Conservation (phyloP, 2,888 invertebrate genomes). For the Melieria omissa region DNA sequence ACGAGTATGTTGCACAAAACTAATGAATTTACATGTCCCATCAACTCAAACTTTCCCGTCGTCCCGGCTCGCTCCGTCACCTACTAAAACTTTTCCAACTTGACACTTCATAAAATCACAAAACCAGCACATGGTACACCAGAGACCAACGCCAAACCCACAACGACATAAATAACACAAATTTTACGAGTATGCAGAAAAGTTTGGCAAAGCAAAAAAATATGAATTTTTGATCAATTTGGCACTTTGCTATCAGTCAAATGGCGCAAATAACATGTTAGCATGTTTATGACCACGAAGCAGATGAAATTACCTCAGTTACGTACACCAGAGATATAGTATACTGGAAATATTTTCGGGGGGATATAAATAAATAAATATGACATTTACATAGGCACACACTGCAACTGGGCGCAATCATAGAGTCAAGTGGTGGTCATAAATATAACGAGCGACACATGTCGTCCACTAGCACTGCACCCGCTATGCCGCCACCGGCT, state of each 20-base stretch:
- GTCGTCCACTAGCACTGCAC: constrained; percentile 35
- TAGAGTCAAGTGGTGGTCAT: constrained; percentile 52
- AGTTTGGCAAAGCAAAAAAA: too few relatives aligned
- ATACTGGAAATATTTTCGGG: not conserved
- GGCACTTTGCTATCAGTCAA: constrained; percentile 52
- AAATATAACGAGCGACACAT: constrained; percentile 53
- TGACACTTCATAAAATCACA: constrained; percentile 24
- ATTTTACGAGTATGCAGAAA: too few relatives aligned
- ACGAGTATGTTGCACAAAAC: too few relatives aligned
- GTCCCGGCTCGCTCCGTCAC: too few relatives aligned
- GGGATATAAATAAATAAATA: not conserved
- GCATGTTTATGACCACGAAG: constrained; percentile 47
- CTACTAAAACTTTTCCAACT: constrained; percentile 21
- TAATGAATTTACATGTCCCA: too few relatives aligned
- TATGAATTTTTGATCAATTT: constrained; percentile 47
- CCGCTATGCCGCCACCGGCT: not conserved
- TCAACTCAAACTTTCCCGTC: too few relatives aligned
- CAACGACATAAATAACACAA: too few relatives aligned
- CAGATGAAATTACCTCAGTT: constrained; percentile 13
- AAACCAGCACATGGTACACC: not conserved
- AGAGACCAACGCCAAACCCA: not conserved
- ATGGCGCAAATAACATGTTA: constrained; percentile 46
- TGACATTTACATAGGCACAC: not conserved
- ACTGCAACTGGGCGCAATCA: constrained; percentile 27
- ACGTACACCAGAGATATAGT: too few relatives aligned